Conservation (phyloP, 2,797 vertebrate species). For the Enteromius trimaculatus region DNA sequence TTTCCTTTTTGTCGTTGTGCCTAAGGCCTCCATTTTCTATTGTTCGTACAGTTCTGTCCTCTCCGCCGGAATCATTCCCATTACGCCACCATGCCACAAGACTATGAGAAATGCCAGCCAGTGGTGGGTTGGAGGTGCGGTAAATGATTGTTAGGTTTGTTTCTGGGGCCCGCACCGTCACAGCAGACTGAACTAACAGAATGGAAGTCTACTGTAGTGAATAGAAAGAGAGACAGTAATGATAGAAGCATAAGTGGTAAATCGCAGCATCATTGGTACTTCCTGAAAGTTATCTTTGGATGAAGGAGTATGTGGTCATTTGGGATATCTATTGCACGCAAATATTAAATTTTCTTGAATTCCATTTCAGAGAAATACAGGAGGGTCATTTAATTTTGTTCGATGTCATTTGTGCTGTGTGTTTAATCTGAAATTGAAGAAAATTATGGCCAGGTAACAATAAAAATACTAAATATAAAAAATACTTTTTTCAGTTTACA, state of each 20-base stretch:
- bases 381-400: neutral
- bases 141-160: conserved; percentile 41
- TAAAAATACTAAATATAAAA: neutral
- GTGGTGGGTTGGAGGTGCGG: conserved; percentile 28
- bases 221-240: conserved; percentile 3
- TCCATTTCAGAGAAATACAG: neutral
- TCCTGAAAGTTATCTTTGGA: neutral
- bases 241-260: neutral
- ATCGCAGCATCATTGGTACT: neutral
- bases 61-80: neutral
- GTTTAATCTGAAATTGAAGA: neutral
- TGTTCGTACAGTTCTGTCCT: conserved; percentile 26
- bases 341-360: neutral
- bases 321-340: neutral
- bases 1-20: conserved; percentile 27
- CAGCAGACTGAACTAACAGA: neutral
- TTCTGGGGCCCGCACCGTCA: conserved; percentile 2
- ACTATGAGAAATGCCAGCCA: conserved; percentile 47
- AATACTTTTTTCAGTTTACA: neutral
- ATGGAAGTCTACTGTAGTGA: neutral
- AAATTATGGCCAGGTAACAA: neutral
- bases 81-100: conserved; percentile 9
- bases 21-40: conserved; percentile 12
- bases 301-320: neutral
- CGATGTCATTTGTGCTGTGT: neutral